These are phyloP conservation scores for Tragelaphus buxtoni DNA, from an alignment of 2,113 vertebrate species.

Conservation along the genomic window DNA sequence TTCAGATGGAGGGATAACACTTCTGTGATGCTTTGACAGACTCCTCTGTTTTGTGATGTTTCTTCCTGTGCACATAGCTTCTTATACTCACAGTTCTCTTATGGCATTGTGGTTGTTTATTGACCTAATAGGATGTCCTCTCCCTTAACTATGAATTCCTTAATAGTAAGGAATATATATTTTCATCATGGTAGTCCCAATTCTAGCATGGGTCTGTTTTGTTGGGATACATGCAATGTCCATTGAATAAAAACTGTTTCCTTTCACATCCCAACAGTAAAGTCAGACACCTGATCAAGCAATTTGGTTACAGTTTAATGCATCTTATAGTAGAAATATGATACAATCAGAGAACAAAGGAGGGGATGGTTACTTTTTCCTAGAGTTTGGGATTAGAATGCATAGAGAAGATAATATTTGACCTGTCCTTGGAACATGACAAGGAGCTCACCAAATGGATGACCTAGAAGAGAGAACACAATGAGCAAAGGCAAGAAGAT, in stretches of 20 bases:
- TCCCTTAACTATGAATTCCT: not conserved
- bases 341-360: not conserved
- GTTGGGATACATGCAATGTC: not conserved
- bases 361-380: not conserved
- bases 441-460: not conserved
- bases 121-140: not conserved
- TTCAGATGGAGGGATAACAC: not conserved
- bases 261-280: constrained; percentile 10
- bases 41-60: not conserved
- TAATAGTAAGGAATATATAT: not conserved
- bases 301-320: not conserved
- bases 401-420: not conserved
- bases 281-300: not conserved
- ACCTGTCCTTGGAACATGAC: not conserved
- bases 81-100: not conserved
- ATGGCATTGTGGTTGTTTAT: not conserved
- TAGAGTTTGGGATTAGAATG: not conserved
- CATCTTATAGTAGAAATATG: not conserved
- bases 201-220: not conserved
- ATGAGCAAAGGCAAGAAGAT: not conserved
- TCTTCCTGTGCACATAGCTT: not conserved
- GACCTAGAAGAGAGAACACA: not conserved
- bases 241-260: constrained; percentile 6
- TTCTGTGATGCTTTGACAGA: not conserved
- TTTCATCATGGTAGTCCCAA: not conserved